Evolutionary conservation across 2,113 vertebrate species (phyloP).

Genomic region (Paramisgurnus dabryanus): DNA sequence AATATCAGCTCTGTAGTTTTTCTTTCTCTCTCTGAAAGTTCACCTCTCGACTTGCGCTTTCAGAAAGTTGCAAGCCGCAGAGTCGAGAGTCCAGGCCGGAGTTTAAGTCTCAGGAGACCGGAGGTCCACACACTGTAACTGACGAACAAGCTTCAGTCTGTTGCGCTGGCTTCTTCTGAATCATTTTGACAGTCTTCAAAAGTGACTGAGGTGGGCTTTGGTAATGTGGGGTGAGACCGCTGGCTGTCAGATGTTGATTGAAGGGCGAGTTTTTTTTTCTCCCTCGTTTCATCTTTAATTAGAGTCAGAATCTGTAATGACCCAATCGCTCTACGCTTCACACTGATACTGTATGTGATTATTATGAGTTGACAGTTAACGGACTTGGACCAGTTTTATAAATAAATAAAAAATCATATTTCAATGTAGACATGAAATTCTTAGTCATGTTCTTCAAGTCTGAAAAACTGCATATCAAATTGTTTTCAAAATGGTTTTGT

Average conservation of each 20-base stretch:
- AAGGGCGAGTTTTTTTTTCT: conserved; percentile 38
- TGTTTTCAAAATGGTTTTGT: too few relatives aligned
- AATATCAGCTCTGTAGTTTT: not conserved
- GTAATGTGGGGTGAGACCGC: conserved; percentile 32
- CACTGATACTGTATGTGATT: conserved; percentile 48
- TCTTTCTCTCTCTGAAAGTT: conserved; percentile 1
- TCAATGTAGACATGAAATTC: too few relatives aligned
- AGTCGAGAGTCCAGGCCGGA: not conserved
- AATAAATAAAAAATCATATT: conserved; percentile 52
- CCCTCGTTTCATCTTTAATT: conserved; percentile 61
- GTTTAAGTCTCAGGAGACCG: conserved; percentile 3
- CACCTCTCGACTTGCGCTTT: not conserved
- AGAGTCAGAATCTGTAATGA: conserved; percentile 56
- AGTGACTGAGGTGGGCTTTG: conserved; percentile 8
- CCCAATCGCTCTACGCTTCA: conserved; percentile 50
- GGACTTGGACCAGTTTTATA: conserved; percentile 41
- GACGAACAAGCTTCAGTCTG: not conserved
- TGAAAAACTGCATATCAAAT: too few relatives aligned
- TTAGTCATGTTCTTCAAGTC: too few relatives aligned
- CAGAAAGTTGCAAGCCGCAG: not conserved
- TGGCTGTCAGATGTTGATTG: conserved; percentile 37
- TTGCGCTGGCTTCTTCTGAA: not conserved
- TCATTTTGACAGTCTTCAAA: conserved; percentile 4
- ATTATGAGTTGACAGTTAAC: conserved; percentile 55
- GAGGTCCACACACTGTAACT: conserved; percentile 3